These are phyloP conservation scores for Odontamblyopus lacepedii DNA, from an alignment of 2,797 vertebrate genomes.

Conservation along the genomic window DNA sequence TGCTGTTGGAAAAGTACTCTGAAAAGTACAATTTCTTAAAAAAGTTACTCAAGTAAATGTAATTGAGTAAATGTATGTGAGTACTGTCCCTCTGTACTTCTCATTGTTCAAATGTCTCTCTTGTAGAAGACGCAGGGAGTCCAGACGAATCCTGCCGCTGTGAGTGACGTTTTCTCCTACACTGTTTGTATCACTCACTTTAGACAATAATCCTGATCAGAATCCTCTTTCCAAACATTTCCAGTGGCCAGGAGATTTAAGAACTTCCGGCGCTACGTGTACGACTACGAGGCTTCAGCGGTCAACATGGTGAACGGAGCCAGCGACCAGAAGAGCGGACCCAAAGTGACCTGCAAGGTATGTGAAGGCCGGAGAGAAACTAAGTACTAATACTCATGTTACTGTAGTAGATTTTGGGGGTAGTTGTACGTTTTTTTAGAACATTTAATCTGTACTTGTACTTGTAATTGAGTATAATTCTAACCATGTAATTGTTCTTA, in stretches of 20 bases:
- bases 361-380: background rate
- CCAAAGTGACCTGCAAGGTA: conserved; percentile 88
- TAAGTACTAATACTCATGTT: background rate
- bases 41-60: too few relatives aligned
- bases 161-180: conserved; percentile 66
- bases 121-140: conserved; percentile 75
- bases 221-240: conserved; percentile 42
- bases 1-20: too few relatives aligned
- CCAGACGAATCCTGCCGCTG: conserved; percentile 80
- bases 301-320: conserved; percentile 82
- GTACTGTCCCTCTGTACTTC: background rate
- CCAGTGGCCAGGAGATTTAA: conserved; percentile 86
- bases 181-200: conserved; percentile 16
- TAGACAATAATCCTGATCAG: background rate
- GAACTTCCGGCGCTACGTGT: conserved; percentile 84
- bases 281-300: conserved; percentile 86
- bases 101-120: background rate
- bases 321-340: conserved; percentile 78
- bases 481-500: too few relatives aligned
- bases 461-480: too few relatives aligned
- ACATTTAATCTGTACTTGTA: too few relatives aligned
- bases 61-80: too few relatives aligned
- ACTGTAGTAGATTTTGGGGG: too few relatives aligned
- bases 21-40: too few relatives aligned
- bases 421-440: too few relatives aligned